phyloP scores from a whole-genome alignment of 2,888 invertebrate species.

The Tryphoninae sp. region DNA sequence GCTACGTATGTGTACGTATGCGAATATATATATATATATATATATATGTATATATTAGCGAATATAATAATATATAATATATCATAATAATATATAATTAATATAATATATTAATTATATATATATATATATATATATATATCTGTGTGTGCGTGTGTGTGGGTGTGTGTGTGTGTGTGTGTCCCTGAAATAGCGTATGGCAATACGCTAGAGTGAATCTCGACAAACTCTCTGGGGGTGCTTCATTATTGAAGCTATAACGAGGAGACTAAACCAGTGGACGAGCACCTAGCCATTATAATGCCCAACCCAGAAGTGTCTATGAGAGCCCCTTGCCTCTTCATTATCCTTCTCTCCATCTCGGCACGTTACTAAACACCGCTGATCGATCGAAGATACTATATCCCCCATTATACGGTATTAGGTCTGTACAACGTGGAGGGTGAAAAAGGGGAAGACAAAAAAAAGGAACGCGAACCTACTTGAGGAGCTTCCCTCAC shows the following conservation, averaged over 20 bases:
- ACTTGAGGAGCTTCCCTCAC: conserved; percentile 52
- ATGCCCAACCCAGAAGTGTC: conserved; percentile 4
- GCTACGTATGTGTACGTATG: not conserved
- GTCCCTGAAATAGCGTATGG: conserved; percentile 2
- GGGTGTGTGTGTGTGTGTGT: not conserved
- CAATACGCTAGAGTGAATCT: not conserved
- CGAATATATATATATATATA: no score
- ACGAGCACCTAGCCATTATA: conserved; percentile 4
- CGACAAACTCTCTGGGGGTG: conserved; percentile 26
- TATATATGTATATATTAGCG: not conserved
- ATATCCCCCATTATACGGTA: not conserved
- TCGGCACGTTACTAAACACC: conserved; percentile 7
- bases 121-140: not conserved
- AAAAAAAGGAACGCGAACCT: conserved; percentile 14
- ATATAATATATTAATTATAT: no score
- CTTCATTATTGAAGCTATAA: conserved; percentile 21
- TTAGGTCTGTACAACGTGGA: conserved; percentile 14
- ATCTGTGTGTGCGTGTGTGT: not conserved
- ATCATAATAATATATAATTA: no score
- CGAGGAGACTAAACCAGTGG: not conserved
- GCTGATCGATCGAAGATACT: conserved; percentile 30
- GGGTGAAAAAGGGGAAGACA: not conserved
- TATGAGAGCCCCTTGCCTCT: not conserved
- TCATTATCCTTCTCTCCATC: not conserved
- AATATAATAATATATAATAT: no score